Percentiles rank a stretch among this genome's conserved stretches.
Conservation (phyloP, 2,113 vertebrate species). For the Alligator sinensis region DNA sequence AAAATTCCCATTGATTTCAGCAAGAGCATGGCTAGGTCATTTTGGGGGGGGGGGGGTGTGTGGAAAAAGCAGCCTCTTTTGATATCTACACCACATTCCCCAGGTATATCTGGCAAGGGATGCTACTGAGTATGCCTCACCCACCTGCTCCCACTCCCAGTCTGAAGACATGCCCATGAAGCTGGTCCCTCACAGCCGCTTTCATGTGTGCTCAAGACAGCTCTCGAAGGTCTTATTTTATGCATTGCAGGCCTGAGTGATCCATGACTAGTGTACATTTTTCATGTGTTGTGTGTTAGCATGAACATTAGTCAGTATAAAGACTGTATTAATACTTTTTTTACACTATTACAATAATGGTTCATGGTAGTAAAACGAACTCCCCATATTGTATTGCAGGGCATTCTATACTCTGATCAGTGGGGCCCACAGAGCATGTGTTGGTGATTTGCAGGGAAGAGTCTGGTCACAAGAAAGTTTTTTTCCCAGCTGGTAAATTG, state of each 20-base stretch:
- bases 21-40: background rate
- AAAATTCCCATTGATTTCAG: rapidly evolving
- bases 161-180: too few species aligned
- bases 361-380: background rate
- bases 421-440: rapidly evolving
- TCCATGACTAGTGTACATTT: background rate
- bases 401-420: background rate
- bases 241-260: background rate
- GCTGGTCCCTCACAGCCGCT: too few species aligned
- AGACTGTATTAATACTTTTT: background rate
- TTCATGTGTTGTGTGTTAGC: background rate
- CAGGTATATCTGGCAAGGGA: too few species aligned
- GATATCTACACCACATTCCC: too few species aligned
- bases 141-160: too few species aligned
- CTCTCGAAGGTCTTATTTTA: too few species aligned
- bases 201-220: too few species aligned
- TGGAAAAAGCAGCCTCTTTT: too few species aligned
- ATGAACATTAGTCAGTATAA: background rate
- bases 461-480: background rate
- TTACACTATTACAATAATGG: background rate
- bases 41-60: rapidly evolving
- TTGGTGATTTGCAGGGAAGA: background rate
- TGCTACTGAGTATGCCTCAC: too few species aligned
- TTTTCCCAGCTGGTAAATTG: background rate
- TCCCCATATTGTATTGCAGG: background rate